phyloP scores from a whole-genome alignment of 2,888 invertebrate species.

The Alcis repandata region DNA sequence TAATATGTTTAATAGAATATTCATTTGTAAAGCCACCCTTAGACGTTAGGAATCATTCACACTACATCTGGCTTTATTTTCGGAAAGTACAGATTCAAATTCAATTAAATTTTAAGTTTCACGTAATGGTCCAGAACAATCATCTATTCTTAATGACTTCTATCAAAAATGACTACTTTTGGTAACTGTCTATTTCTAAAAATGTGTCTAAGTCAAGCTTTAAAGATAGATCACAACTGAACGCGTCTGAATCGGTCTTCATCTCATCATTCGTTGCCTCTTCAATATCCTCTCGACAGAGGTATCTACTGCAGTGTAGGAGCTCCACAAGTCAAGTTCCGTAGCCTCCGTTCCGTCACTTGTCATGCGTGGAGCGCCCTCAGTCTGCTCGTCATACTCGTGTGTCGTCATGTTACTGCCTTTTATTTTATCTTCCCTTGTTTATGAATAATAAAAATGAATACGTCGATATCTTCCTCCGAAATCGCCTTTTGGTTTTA shows the following conservation, averaged over 20 bases:
- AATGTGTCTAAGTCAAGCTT: no score
- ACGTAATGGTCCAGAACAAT: no score
- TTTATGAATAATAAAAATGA: conserved; percentile 36
- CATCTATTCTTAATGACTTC: no score
- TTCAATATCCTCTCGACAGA: neutral
- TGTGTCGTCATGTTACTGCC: conserved; percentile 44
- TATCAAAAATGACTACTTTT: no score
- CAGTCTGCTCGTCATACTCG: conserved; percentile 54
- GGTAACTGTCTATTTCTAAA: no score
- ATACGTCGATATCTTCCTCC: conserved; percentile 22
- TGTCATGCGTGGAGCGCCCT: conserved; percentile 50
- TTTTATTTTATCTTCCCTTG: conserved; percentile 36
- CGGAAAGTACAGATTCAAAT: neutral
- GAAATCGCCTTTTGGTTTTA: conserved; percentile 22
- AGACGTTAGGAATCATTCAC: conserved; percentile 51
- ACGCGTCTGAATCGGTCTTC: no score
- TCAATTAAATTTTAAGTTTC: no score
- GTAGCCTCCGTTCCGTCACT: conserved; percentile 37
- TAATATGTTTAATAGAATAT: conserved; percentile 74
- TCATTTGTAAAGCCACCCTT: conserved; percentile 71
- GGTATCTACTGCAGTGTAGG: conserved; percentile 5
- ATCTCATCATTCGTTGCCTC: no score
- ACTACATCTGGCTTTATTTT: conserved; percentile 1
- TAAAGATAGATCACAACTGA: no score
- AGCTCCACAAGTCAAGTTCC: neutral